These are phyloP conservation scores for Tetramorium parvispinum DNA, from an alignment of 1,140 invertebrate genomes.

Conservation along the genomic window DNA sequence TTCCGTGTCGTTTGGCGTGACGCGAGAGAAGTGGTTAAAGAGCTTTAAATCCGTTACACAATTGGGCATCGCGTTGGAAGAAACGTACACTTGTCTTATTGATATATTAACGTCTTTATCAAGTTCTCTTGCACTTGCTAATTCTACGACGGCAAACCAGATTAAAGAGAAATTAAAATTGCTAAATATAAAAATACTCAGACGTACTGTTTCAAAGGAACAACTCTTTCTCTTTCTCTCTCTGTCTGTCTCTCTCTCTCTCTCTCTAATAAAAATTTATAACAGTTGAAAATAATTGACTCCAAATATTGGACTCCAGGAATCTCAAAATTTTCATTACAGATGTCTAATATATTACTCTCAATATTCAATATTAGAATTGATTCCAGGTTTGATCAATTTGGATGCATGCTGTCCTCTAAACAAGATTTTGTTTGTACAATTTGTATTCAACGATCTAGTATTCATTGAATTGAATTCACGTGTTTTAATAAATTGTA, in stretches of 20 bases:
- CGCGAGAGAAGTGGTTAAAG: constrained; percentile 42
- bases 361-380: neutral
- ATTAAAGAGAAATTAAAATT: neutral
- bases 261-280: neutral
- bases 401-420: neutral
- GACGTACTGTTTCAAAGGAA: neutral
- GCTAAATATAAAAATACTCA: neutral
- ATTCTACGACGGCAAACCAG: neutral
- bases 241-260: neutral
- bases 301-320: neutral
- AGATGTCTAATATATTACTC: neutral
- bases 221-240: neutral
- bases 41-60: constrained; percentile 57
- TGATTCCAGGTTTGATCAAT: neutral
- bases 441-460: neutral
- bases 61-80: constrained; percentile 28
- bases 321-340: neutral
- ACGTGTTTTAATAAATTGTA: constrained; percentile 23
- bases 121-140: neutral
- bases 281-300: neutral
- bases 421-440: constrained; percentile 12
- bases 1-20: constrained; percentile 19
- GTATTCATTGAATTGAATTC: neutral
- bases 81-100: neutral
- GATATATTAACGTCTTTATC: constrained; percentile 24